Percentiles rank a stretch among this genome's conserved stretches.
Conservation (phyloP, 2,888 invertebrate genomes). For the Rhamnusium bicolor region DNA sequence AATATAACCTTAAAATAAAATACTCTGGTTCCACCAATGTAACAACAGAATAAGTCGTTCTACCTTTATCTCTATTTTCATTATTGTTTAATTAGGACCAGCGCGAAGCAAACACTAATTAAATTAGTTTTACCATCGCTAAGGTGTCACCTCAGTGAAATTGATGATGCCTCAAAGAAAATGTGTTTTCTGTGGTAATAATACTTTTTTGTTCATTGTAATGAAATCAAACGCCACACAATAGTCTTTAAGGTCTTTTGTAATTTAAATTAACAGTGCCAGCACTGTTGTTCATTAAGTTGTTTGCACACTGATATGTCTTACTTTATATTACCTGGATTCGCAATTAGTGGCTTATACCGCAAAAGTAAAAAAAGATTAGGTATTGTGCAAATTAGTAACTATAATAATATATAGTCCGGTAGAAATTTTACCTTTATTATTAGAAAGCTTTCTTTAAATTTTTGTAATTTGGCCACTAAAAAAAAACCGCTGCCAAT, state of each 20-base stretch:
- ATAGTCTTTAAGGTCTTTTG: conserved; percentile 4
- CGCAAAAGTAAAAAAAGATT: too few species aligned
- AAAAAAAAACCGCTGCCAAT: too few species aligned
- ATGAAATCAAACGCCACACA: neutral
- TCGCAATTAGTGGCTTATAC: neutral
- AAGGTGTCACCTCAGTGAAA: conserved; percentile 20
- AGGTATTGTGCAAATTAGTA: too few species aligned
- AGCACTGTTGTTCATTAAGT: neutral
- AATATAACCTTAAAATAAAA: neutral
- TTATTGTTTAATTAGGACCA: conserved; percentile 26
- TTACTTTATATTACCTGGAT: neutral
- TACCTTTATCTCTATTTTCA: conserved; percentile 15
- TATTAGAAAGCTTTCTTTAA: too few species aligned
- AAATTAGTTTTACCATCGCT: neutral
- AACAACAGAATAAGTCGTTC: neutral
- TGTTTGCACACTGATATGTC: neutral
- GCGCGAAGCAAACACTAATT: neutral
- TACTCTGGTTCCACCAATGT: neutral
- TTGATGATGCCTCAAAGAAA: conserved; percentile 15
- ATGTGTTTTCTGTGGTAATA: conserved; percentile 17
- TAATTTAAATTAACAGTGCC: neutral
- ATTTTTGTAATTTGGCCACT: too few species aligned
- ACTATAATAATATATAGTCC: too few species aligned
- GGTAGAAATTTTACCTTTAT: too few species aligned
- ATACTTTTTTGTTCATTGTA: conserved; percentile 12